Conservation (phyloP, 2,113 vertebrate species). For the Recurvirostra avosetta region DNA sequence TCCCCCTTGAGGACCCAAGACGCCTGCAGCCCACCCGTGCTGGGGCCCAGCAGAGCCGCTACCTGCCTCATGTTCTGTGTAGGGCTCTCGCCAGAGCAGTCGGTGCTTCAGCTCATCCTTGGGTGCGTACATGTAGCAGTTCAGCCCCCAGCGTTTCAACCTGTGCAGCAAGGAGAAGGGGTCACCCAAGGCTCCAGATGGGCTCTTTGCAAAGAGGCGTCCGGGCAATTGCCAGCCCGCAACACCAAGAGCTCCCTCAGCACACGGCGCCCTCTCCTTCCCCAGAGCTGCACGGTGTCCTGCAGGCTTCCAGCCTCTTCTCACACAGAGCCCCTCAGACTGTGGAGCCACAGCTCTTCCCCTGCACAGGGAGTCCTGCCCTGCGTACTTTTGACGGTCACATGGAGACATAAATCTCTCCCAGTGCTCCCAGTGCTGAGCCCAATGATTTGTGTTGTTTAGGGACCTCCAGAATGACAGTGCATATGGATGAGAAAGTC, state of each 20-base stretch:
- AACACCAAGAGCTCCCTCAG: not conserved
- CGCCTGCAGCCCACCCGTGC: not conserved
- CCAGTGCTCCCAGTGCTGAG: not conserved
- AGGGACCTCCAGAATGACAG: too few species aligned
- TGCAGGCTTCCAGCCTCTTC: not conserved
- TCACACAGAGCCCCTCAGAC: not conserved
- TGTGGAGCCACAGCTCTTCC: not conserved
- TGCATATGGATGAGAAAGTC: not conserved
- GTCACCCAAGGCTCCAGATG: not conserved
- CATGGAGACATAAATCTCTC: not conserved
- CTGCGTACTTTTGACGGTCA: rapidly evolving
- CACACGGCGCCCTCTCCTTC: not conserved
- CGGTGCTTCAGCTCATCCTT: constrained; percentile 90
- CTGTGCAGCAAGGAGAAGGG: not conserved
- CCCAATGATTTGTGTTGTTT: not conserved
- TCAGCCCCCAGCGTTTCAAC: constrained; percentile 71
- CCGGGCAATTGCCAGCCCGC: not conserved
- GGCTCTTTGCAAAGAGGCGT: not conserved
- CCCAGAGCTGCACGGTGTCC: rapidly evolving
- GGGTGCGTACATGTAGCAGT: constrained; percentile 85
- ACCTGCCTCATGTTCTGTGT: constrained; percentile 85
- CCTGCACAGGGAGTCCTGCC: not conserved
- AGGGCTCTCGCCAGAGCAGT: constrained; percentile 86
- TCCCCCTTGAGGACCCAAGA: rapidly evolving
- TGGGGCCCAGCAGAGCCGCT: constrained; percentile 18